Conservation (phyloP, 2,888 invertebrate genomes). For the Orthosia incerta region DNA sequence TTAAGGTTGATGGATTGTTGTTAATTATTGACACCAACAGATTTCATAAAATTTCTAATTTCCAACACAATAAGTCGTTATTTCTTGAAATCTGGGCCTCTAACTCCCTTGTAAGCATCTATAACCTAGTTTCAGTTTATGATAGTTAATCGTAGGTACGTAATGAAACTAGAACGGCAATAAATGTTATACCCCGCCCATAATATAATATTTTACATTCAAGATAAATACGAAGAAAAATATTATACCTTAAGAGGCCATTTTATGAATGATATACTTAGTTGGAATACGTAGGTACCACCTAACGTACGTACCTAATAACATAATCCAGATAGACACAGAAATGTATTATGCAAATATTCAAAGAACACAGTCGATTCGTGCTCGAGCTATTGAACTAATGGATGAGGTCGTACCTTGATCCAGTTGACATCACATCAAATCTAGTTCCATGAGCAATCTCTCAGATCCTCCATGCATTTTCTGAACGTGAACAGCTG, state of each 20-base stretch:
- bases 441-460: conserved; percentile 75
- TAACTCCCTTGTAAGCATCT: conserved; percentile 22
- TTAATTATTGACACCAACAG: conserved; percentile 34
- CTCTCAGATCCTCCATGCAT: conserved; percentile 61
- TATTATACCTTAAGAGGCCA: conserved; percentile 14
- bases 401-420: conserved; percentile 85
- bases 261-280: conserved; percentile 5
- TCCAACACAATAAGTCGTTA: conserved; percentile 17
- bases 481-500: conserved; percentile 26
- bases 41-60: conserved; percentile 40
- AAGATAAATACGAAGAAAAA: conserved; percentile 31
- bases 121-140: conserved; percentile 44
- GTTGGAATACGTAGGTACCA: neutral
- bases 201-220: conserved; percentile 37
- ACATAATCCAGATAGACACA: conserved; percentile 19
- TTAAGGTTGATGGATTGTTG: conserved; percentile 57
- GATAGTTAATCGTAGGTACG: conserved; percentile 21
- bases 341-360: conserved; percentile 43
- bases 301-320: neutral
- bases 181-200: conserved; percentile 31
- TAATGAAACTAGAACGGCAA: conserved; percentile 47
- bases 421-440: conserved; percentile 81
- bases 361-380: conserved; percentile 61
- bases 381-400: conserved; percentile 78
- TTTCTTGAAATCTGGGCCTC: conserved; percentile 29